Percentiles rank a stretch among this genome's conserved stretches.
Conservation (phyloP, 2,797 vertebrate genomes). For the Trematomus bernacchii region DNA sequence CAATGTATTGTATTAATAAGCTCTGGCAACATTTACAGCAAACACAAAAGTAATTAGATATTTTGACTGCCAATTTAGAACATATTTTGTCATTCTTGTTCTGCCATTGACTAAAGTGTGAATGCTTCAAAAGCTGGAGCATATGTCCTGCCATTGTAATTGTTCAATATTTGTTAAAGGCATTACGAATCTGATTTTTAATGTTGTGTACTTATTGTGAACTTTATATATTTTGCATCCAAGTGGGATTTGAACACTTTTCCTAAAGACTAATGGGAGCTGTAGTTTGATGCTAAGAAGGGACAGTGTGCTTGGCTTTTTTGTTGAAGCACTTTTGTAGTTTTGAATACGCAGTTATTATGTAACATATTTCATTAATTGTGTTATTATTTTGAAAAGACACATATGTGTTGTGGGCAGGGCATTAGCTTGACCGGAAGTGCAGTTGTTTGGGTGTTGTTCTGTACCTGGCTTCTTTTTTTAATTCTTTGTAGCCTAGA, state of each 20-base stretch:
- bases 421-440: neutral
- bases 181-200: neutral
- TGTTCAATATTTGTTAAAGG: neutral
- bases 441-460: neutral
- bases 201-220: neutral
- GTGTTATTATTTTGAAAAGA: neutral
- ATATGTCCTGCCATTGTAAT: neutral
- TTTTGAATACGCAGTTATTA: neutral
- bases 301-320: neutral
- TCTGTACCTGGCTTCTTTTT: too few species aligned
- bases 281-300: neutral
- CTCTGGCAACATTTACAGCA: neutral
- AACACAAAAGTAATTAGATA: constrained; percentile 9
- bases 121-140: neutral
- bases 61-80: neutral
- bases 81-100: neutral
- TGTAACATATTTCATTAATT: neutral
- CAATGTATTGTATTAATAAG: neutral
- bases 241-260: neutral
- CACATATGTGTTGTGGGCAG: neutral
- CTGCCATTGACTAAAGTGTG: neutral
- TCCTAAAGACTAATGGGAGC: neutral
- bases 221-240: neutral
- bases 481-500: too few species aligned
- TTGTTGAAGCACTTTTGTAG: neutral